Base-by-base conservation (phyloP, 2,888 invertebrate genomes). In the Andrena minutula region DNA sequence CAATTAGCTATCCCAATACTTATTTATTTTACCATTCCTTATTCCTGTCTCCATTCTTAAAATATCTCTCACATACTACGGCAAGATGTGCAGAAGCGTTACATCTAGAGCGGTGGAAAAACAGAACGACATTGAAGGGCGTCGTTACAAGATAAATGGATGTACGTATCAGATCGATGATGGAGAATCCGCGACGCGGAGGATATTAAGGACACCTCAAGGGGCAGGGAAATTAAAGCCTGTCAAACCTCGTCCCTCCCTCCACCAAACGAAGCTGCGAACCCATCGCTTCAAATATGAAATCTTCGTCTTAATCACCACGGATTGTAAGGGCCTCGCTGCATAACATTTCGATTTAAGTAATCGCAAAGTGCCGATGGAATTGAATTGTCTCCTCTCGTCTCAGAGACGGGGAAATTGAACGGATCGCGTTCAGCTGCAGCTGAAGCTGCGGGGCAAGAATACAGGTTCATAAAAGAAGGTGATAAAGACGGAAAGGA, bases 311-410 rank as follows among this genome's bases (percentile, higher is more conserved):
- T 63, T 16, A 53, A 53, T 72, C 53, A 63, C 23, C 35, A 2
- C 26, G n/a, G 53, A 63, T 63, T 35, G 20, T 26, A 3, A 32
- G 4, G 71, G 5, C 7, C 23, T 20, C 47, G 20, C 6, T 61
- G 47, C 10, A 32, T 32, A 64, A 72, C 53, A 64, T 58, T 69
- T 69, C 69, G 69, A 69, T 58, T 41, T 41, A 69, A 51, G 53
- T 51, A 28, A 60, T 20, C 28, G 4, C 16, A 28, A 63, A 72
- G 51, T 35, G 26, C 35, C 26, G 16, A 26, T 12, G 63, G 51
- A 72, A 63, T 72, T 63, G 32, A 72, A 72, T 72, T 72, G 63
- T 63, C 35, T 16, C 8, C 23, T 10, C 23, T 61, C 60, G 23
- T 35, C 53, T 2, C 41, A 26, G 35, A 23, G 56, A 5, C 1